Percentiles rank a stretch among this genome's conserved stretches.
Evolutionary conservation across 2,113 vertebrate species (phyloP).

Genomic region (Catagonus wagneri): DNA sequence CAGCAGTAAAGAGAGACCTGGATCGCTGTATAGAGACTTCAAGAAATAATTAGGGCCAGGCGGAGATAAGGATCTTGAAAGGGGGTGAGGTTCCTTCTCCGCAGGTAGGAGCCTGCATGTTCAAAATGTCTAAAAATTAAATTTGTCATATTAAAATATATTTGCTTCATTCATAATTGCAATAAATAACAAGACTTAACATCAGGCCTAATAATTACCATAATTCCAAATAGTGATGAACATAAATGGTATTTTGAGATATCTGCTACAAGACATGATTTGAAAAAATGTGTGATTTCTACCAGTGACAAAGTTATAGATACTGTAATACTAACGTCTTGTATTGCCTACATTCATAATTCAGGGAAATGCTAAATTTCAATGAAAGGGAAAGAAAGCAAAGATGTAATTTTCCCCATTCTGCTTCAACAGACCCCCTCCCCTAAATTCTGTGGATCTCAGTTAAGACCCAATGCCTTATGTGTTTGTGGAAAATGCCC

Average conservation of each 20-base stretch:
- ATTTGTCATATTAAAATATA: conserved; percentile 10
- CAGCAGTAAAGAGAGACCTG: neutral
- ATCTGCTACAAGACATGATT: conserved; percentile 17
- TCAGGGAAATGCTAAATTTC: neutral
- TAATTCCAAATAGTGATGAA: conserved; percentile 7
- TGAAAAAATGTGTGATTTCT: conserved; percentile 5
- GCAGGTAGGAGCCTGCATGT: neutral
- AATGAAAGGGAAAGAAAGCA: neutral
- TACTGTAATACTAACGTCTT: neutral
- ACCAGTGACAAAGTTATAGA: neutral
- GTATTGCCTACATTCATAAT: neutral
- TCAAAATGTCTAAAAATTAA: neutral
- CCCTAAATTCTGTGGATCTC: neutral
- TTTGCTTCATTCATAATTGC: neutral
- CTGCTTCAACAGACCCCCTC: neutral
- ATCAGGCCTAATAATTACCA: neutral
- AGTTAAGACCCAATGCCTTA: neutral
- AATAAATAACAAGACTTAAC: neutral
- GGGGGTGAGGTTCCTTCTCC: neutral
- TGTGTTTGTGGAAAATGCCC: neutral
- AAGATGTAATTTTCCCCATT: neutral
- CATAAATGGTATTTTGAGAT: neutral
- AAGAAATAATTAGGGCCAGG: neutral
- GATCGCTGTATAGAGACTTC: neutral
- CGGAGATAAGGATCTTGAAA: neutral